Evolutionary conservation across 2,888 invertebrate species (phyloP), one percentile per base, ranked within the genome.

Genomic region (Sinelater perroti): DNA sequence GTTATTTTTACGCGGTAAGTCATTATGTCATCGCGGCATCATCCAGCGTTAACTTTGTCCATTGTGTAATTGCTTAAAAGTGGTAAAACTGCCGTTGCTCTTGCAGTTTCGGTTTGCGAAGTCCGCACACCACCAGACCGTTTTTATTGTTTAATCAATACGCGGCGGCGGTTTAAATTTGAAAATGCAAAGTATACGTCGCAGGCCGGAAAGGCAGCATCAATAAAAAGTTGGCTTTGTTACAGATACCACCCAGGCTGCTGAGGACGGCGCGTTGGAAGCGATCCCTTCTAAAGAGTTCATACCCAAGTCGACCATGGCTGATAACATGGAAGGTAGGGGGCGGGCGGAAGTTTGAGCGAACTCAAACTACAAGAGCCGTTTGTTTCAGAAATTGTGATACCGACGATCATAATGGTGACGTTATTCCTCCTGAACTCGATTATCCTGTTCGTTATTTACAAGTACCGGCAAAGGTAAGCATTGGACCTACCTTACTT

Each of bases 361-460:
- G 13, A 28, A 45, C n/a, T 26, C 20, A 16, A 13, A 31, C 21
- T 40, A 17, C 20, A 20, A 36, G 10, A 13, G 36, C 10, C 36
- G n/a, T 20, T 8, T 35, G 71, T 82, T 78, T 63, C 81, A 89
- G 90, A 89, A 76, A 82, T 90, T 68, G 81, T 90, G 70, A 84
- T 89, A 69, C 90, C 90, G 72, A 84, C 86, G 67, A 78, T 87
- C 56, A 81, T 90, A 67, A 89, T 90, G 77, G 84, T 86, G 66
- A 83, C 85, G 65, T 81, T 90, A 46, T 87, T 90, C 75, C 81
- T 87, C 63, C 84, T 89, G 61, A 90, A 90, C 73, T 87, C 87
- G 50, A 83, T 88, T 73, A 85, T 90, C 72, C 83, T 90, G 46
- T 86, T 88, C 72, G 83, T 89, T 70, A 90, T 90, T 72, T 87